A percentile compares a stretch with the other conserved stretches of the same genome.
phyloP scores from a whole-genome alignment of 2,888 invertebrate species.

The Epinotia nisella region DNA sequence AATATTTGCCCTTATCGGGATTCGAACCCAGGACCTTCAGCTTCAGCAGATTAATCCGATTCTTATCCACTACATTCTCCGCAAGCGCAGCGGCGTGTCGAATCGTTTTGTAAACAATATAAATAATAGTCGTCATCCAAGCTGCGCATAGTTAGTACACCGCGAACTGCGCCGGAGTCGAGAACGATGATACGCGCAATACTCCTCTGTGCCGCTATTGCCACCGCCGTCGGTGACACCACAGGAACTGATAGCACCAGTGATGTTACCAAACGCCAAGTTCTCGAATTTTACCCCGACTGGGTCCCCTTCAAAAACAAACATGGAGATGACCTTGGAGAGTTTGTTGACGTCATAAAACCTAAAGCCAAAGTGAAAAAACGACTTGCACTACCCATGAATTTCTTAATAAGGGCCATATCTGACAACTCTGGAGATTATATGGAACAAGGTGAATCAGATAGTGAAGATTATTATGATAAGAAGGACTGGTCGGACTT shows the following conservation, averaged over 20 bases:
- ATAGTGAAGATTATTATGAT: conserved; percentile 72
- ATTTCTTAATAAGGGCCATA: conserved; percentile 67
- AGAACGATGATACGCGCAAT: conserved; percentile 25
- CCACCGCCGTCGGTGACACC: conserved; percentile 62
- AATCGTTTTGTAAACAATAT: conserved; percentile 81
- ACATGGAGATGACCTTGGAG: conserved; percentile 71
- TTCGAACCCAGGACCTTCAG: too few species aligned
- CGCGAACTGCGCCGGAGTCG: conserved; percentile 48
- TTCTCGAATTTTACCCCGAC: conserved; percentile 71
- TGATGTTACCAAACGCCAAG: conserved; percentile 68
- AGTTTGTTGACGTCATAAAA: conserved; percentile 62
- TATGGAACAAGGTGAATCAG: conserved; percentile 65
- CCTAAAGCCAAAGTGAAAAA: conserved; percentile 71
- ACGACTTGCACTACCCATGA: conserved; percentile 70
- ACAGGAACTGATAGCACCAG: conserved; percentile 66
- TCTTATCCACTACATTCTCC: conserved; percentile 63
- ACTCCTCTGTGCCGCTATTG: conserved; percentile 52
- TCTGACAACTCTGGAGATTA: conserved; percentile 71
- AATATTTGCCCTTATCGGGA: too few species aligned
- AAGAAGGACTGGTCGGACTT: conserved; percentile 76
- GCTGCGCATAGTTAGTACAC: conserved; percentile 69
- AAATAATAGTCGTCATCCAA: conserved; percentile 76
- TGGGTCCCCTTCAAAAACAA: conserved; percentile 81
- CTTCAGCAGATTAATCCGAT: conserved; percentile 6
- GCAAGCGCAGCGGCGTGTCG: conserved; percentile 57